Base-by-base conservation (phyloP, 1,140 invertebrate species). In the Neodiprion virginianus region DNA sequence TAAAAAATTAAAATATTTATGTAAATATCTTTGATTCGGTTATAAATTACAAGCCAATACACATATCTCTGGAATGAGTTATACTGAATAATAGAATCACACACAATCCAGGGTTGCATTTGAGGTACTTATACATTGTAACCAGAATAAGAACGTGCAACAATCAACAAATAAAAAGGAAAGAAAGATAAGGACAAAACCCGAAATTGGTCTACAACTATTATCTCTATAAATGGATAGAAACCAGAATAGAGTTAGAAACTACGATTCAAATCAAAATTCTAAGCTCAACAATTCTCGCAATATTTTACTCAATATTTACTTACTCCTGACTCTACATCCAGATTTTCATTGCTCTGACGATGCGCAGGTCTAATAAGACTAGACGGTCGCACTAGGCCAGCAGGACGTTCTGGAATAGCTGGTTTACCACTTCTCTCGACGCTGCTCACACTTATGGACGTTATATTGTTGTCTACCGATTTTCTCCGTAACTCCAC, bases 361-460 rank as follows among this genome's bases (percentile, higher is more conserved):
- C 86, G 86, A 23, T 84, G 85, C 53, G 67, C 21, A 12, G 83
- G 86, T 47, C 85, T 83, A 28, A 88, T 84, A 77, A 92, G 90
- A 83, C 91, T 91, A 5, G 90, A 89, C 17, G 92, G 91, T 73
- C 92, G 89, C 69, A 85, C 79, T 53, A 94, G 85, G 48, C 90
- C 91, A n/a, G 92, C 91, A 7, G 93, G 94, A 72, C 93, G 88
- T 80, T 94, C 93, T 12, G 94, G 94, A 68, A 95, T 91, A 5
- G 92, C 92, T 8, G 93, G 93, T 85, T 94, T 94, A 81, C 88
- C 86, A 28, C 83, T 83, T 47, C 83, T 83, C 2, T 89, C 87
- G 3, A 74, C 69, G 0, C 76, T 50, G 12, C 40, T 70, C 49
- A 53, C 68, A 69, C 48, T 49, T 48, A 67, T 21, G 40, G 50